Evolutionary conservation across 2,888 invertebrate species (phyloP), one percentile per base, ranked within the genome.

Genomic region (Spodoptera picta): DNA sequence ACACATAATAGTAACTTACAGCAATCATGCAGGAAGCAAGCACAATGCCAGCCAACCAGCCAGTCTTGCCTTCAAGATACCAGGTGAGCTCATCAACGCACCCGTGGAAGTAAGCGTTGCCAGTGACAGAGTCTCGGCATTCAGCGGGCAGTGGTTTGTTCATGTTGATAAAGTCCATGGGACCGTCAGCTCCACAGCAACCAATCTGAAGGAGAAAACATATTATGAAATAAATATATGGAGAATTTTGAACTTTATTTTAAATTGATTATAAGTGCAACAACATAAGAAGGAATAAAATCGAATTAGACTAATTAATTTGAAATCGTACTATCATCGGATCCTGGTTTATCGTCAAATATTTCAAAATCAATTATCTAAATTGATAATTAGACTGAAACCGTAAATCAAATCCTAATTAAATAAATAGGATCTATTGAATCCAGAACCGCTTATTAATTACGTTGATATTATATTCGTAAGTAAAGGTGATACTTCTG

Each of bases 71-170:
- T 86, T 98, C 98, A 75, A 98, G 95, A 88, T 97, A 98, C 97
- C 97, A 97, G n/a, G 98, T 97, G 75, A 98, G 92, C 84, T 98
- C 97, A 71, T 98, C 97, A 2, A 98, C 97, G 83, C 98, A 98
- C 19, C 98, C 98, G 84, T 98, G 97, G 91, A 97, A 97, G 91
- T 97, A 98, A 0, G 98, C 97, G 89, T 98, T 98, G 56, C 98
- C 98, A 2, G 98, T 98, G 12, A 98, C 97, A 0, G 97, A 96
- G 89, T 98, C 98, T 10, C 98, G 95, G 85, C 98, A 98, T 70
- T 97, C 97, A 1, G 96, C 94, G 0, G 98, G 98, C 59, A 98
- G 87, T 0, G 98, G 98, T 83, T 98, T 97, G 81, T 96, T 95
- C 76, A 97, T 84, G 67, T 95, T 95, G 75, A 97, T 94, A 92